Evolutionary conservation across 2,888 invertebrate species (phyloP), one percentile per base, ranked within the genome.

Genomic region (Ephialtes manifestator): DNA sequence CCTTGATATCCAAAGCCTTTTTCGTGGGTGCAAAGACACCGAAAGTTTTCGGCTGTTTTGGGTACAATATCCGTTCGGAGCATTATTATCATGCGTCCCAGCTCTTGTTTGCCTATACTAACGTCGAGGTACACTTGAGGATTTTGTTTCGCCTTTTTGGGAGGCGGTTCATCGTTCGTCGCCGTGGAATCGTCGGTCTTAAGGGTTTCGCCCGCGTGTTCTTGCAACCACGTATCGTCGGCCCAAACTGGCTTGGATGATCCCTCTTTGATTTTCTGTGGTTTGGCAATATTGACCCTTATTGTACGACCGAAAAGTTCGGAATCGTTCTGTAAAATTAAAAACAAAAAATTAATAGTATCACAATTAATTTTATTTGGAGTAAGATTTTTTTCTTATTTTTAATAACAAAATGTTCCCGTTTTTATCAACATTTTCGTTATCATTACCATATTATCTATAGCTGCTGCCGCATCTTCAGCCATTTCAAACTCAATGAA

Each of bases 401-500:
- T n/a, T 31, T 24, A 75, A 75, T 7, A 35, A 35, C 8, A 46
- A 35, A 48, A 63, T 28, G 24, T 18, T 15, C 2, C 43, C 43
- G 2, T 31, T 28, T 58, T 24, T 13, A 28, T 46, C 58, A 68
- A 58, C 18, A 71, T 63, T 60, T 55, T 67, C 81, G 51, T 93
- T 92, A 18, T 24, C 35, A 8, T 24, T 94, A 98, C 98, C 99
- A 99, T 99, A 92, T 99, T 99, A 94, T 99, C 99, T 90, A 99
- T 99, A 67, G 99, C 99, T 46, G 99, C 98, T 11, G 98, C 97
- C n/a, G 99, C 99, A 96, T 99, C 99, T 95, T 99, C 99, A 10
- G 98, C 97, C 88, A 96, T 96, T 95, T 99, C 99, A 95, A 98
- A 99, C 95, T 99, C 99, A 87, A 99, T 97, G 94, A 99, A 99